Conservation (phyloP, 2,113 vertebrate genomes). For the Coracopsis vasa region DNA sequence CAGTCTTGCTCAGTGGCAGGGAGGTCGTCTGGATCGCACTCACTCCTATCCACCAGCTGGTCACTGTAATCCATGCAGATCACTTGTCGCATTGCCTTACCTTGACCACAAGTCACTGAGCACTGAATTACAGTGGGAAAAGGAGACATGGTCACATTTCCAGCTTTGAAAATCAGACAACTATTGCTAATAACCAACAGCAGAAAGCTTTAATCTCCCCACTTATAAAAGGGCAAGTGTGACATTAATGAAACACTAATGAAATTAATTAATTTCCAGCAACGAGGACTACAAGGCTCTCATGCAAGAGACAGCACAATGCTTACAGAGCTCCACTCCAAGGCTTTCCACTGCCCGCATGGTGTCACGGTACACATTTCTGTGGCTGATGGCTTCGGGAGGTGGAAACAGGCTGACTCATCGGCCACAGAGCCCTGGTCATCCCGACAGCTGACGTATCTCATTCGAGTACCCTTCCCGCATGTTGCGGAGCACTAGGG, state of each 20-base stretch:
- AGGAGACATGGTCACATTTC: conserved; percentile 35
- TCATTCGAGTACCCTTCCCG: conserved; percentile 92
- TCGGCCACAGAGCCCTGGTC: conserved; percentile 93
- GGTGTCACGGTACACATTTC: conserved; percentile 86
- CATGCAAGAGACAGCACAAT: background rate
- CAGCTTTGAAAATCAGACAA: background rate
- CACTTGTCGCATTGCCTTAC: conserved; percentile 89
- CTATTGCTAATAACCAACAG: background rate
- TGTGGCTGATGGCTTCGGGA: conserved; percentile 85
- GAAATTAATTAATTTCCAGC: background rate
- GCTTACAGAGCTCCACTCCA: conserved; percentile 94
- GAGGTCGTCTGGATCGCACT: conserved; percentile 90
- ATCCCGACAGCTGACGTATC: conserved; percentile 96
- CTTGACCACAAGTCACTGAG: conserved; percentile 94
- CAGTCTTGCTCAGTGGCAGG: conserved; percentile 90
- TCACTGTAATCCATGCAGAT: conserved; percentile 90
- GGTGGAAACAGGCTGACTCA: conserved; percentile 84
- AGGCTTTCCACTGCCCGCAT: conserved; percentile 93
- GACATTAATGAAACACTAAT: background rate
- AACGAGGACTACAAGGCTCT: background rate
- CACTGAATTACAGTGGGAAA: conserved; percentile 79
- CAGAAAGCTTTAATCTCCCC: background rate
- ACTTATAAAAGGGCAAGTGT: background rate
- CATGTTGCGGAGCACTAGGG: conserved; percentile 92
- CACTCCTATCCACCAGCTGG: conserved; percentile 83